These are phyloP conservation scores for Pocillopora grandis DNA, from an alignment of 92 coral and sea anemone species.

Conservation along the genomic window DNA sequence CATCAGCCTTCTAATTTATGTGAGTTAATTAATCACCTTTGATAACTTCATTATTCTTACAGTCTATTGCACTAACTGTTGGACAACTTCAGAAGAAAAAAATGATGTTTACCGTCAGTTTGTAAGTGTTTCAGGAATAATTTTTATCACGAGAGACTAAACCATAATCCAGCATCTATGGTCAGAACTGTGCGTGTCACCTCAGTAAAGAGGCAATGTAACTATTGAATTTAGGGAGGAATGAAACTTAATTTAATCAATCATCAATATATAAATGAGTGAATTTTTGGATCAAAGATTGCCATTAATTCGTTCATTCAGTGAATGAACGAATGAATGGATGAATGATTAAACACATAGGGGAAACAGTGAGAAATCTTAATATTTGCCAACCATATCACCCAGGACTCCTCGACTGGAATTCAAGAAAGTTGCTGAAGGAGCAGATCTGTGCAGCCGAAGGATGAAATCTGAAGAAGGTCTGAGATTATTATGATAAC, in stretches of 20 bases:
- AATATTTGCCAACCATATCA: neutral
- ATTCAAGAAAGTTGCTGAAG: constrained; percentile 11
- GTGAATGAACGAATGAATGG: neutral
- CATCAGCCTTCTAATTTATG: too few species aligned
- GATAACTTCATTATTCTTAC: neutral
- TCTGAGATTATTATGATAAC: neutral
- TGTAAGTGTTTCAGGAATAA: neutral
- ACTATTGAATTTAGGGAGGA: too few species aligned
- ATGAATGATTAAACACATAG: neutral
- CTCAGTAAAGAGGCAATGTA: too few species aligned
- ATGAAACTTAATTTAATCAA: too few species aligned
- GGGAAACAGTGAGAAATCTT: neutral
- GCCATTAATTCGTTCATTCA: too few species aligned
- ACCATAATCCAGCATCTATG: too few species aligned
- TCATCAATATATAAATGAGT: too few species aligned
- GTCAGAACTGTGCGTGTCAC: too few species aligned
- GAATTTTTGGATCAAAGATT: too few species aligned
- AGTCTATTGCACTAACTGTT: neutral
- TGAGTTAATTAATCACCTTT: neutral
- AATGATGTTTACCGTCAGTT: constrained; percentile 5
- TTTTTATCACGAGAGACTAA: neutral
- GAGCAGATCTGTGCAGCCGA: constrained; percentile 18
- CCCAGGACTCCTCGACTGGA: constrained; percentile 2
- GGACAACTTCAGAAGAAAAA: constrained; percentile 15
- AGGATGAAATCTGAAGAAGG: constrained; percentile 29